phyloP scores from a whole-genome alignment of 2,797 vertebrate genomes.

The Etheostoma perlongum region DNA sequence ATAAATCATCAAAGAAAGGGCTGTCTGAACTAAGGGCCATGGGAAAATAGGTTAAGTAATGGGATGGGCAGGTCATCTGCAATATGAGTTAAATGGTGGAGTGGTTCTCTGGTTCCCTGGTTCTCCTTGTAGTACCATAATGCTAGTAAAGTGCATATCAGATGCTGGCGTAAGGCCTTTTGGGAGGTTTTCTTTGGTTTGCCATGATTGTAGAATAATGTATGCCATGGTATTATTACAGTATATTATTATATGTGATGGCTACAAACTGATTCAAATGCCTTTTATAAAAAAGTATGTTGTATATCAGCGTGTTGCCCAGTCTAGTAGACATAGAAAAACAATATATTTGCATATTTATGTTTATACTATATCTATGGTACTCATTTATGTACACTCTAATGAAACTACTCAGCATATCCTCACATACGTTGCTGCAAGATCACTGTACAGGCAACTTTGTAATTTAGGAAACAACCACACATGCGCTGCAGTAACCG shows the following conservation, averaged over 20 bases:
- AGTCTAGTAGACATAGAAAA: neutral
- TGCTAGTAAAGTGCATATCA: conserved; percentile 21
- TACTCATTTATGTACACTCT: conserved; percentile 10
- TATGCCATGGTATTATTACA: conserved; percentile 48
- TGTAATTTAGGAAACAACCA: conserved; percentile 66
- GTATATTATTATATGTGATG: neutral
- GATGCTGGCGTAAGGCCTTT: conserved; percentile 28
- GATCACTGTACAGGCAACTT: conserved; percentile 44
- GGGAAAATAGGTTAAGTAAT: conserved; percentile 76
- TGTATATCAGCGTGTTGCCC: neutral
- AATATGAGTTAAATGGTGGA: conserved; percentile 59
- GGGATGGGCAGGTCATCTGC: conserved; percentile 68
- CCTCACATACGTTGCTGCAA: conserved; percentile 28
- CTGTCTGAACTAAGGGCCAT: conserved; percentile 65
- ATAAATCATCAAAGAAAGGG: conserved; percentile 78
- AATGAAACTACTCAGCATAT: conserved; percentile 34
- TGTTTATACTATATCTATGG: conserved; percentile 3
- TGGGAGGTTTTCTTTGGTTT: conserved; percentile 29
- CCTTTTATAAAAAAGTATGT: neutral
- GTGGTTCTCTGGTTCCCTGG: conserved; percentile 45
- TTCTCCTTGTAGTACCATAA: conserved; percentile 31
- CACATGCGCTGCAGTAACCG: conserved; percentile 71
- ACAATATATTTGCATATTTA: conserved; percentile 2
- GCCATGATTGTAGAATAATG: conserved; percentile 42
- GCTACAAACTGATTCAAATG: neutral